Evolutionary conservation across 2,888 invertebrate species (phyloP), one percentile per base, ranked within the genome.

Genomic region (Apodemia hepburni): DNA sequence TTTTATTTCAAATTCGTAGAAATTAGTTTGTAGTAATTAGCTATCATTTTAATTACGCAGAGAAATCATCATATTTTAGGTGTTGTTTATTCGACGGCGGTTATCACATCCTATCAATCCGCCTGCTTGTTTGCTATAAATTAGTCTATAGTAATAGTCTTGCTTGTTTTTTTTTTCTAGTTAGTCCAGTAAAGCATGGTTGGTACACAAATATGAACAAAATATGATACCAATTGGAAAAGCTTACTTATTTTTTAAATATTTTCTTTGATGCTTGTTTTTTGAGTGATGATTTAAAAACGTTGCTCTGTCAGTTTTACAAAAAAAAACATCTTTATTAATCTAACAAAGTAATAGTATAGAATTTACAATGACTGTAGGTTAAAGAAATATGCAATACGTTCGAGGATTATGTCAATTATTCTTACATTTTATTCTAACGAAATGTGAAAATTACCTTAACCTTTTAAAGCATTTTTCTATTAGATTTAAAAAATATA

Each of bases 1-100:
- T 61, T 59, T 58, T 49, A 60, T 63, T 29, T 22, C 59, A 29
- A 49, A 27, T 22, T 22, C 22, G 29, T 29, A 57, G 15, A 27
- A 57, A n/a, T 29, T 57, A 57, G 7, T 27, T 11, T 18, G 51
- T 54, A 54, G 54, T 3, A 54, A 15, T 27, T 22, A 27, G 12
- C 2, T 1, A 6, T 18, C 18, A 54, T 27, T 51, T 3, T 3
- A 18, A 18, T 51, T 27, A 4, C 12, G 3, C 38, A 45, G 42
- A 45, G 6, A 22, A 45, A 45, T 4, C 42, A 42, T 45, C n/a
- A n/a, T 15, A n/a, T 6, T 5, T 45, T 45, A n/a, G 42, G 11
- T 45, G 42, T 12, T 38, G 12, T 45, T 45, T 6, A n/a, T 45
- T 6, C n/a, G 5, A 12, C 15, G 12, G 42, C 5, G 12, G 42